A percentile compares a stretch with the other conserved stretches of the same genome.
These are phyloP conservation scores for Daktulosphaira vitifoliae DNA, from an alignment of 1,140 invertebrate genomes.

Conservation along the genomic window DNA sequence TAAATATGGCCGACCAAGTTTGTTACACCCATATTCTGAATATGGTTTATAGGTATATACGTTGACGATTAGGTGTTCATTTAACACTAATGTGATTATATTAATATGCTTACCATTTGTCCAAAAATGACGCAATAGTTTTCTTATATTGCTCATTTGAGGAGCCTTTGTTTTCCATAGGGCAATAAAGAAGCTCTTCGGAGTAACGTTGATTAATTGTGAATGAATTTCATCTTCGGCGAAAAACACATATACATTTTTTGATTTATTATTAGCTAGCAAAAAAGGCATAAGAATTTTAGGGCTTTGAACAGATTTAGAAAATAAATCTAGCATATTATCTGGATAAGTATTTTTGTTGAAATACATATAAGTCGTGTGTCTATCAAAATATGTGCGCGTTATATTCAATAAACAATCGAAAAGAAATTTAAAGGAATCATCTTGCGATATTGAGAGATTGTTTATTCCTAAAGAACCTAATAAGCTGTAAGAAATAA, in stretches of 20 bases:
- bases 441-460: background rate
- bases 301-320: background rate
- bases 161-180: background rate
- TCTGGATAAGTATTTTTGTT: background rate
- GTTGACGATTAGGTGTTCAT: background rate
- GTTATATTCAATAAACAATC: background rate
- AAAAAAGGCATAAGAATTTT: background rate
- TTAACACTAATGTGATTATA: background rate
- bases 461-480: too few relatives aligned
- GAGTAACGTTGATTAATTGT: background rate
- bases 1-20: background rate
- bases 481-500: too few relatives aligned
- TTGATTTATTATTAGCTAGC: background rate
- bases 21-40: background rate
- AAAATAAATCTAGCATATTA: background rate
- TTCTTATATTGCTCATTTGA: background rate
- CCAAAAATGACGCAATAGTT: background rate
- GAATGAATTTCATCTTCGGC: background rate
- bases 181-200: background rate
- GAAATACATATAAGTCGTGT: conserved; percentile 6
- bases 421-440: background rate
- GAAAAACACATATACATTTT: background rate
- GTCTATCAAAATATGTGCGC: conserved; percentile 7
- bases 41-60: conserved; percentile 5
- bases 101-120: background rate